These are phyloP conservation scores for Gymnodraco acuticeps DNA, from an alignment of 2,797 vertebrate species.

Conservation along the genomic window DNA sequence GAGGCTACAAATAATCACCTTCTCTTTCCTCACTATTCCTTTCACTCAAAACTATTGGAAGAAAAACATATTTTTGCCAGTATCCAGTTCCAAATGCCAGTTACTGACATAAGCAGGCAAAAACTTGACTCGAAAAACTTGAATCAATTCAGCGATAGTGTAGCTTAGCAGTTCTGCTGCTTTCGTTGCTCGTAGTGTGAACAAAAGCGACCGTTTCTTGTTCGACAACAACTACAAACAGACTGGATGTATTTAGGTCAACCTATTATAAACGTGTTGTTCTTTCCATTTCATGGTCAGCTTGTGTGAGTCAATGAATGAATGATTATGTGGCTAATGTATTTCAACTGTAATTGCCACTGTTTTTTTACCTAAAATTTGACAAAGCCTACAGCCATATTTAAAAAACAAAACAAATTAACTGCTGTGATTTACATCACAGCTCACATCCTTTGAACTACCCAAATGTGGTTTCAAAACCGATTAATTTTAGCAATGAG, in stretches of 20 bases:
- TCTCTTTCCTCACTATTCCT: no score
- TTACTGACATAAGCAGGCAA: no score
- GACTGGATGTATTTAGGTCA: background rate
- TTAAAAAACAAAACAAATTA: background rate
- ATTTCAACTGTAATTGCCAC: background rate
- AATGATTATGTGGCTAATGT: background rate
- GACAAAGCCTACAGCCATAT: background rate
- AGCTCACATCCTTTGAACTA: background rate
- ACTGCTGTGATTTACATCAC: background rate
- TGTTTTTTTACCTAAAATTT: background rate
- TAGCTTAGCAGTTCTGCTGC: no score
- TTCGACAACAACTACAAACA: background rate
- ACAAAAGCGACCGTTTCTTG: background rate
- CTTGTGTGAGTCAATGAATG: background rate
- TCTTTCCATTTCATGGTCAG: background rate
- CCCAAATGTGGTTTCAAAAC: slow-evolving; percentile 32
- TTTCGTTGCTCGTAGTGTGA: no score
- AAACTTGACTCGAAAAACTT: no score
- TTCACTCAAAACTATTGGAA: no score
- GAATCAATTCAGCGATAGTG: no score
- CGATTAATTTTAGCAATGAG: slow-evolving; percentile 28
- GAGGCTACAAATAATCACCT: no score
- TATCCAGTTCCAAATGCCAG: no score
- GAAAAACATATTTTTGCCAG: no score
- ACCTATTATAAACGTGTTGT: background rate